phyloP scores from a whole-genome alignment of 2,113 vertebrate species.

The Takifugu bimaculatus region DNA sequence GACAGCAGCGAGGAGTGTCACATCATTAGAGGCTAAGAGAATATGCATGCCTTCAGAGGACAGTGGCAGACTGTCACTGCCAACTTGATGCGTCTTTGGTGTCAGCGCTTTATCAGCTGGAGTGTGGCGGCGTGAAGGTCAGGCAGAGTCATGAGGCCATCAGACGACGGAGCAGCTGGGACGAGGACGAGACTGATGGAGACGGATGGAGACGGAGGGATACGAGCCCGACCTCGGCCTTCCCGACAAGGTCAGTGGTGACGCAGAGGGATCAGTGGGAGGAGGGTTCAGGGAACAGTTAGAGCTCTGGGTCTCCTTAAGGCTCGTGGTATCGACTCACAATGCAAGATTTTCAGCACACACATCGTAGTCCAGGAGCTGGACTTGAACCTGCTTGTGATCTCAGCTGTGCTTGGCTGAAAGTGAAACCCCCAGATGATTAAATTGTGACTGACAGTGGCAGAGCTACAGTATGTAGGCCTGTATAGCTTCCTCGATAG shows the following conservation, averaged over 20 bases:
- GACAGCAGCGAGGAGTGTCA: not conserved
- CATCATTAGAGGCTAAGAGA: slow-evolving; percentile 1
- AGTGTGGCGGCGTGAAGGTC: slow-evolving; percentile 42
- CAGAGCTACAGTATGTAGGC: too few relatives aligned
- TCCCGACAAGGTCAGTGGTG: slow-evolving; percentile 39
- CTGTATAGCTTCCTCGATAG: not conserved
- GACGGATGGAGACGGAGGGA: slow-evolving; percentile 55
- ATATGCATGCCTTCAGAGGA: not conserved
- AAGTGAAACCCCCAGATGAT: not conserved
- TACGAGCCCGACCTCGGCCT: slow-evolving; percentile 33
- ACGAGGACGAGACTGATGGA: slow-evolving; percentile 33
- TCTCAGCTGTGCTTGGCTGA: too few relatives aligned
- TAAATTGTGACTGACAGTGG: not conserved
- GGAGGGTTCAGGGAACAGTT: too few relatives aligned
- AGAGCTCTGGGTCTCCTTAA: not conserved
- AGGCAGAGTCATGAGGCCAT: slow-evolving; percentile 35
- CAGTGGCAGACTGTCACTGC: slow-evolving; percentile 4
- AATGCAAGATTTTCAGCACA: too few relatives aligned
- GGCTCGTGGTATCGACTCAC: not conserved
- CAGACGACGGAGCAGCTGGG: slow-evolving; percentile 49
- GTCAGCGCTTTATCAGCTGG: slow-evolving; percentile 38
- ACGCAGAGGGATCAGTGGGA: slow-evolving; percentile 11
- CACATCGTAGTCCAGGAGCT: too few relatives aligned
- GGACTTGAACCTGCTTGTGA: too few relatives aligned
- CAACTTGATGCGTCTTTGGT: slow-evolving; percentile 23